A percentile compares a stretch with the other conserved stretches of the same genome.
Conservation (phyloP, 1,140 invertebrate species). For the Periplaneta americana region DNA sequence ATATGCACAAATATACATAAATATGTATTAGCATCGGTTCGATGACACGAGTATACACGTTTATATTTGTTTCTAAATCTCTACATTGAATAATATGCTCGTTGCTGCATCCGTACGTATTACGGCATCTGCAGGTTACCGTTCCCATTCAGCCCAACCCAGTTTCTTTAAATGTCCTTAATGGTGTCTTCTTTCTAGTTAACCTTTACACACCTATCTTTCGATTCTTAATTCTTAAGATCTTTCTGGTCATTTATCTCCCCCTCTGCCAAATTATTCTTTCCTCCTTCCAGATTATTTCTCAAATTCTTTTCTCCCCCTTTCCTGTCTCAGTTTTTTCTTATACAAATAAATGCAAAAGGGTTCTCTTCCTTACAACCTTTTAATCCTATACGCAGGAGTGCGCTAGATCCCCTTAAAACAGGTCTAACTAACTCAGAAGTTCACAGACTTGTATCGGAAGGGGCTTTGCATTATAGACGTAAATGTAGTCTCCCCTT, state of each 20-base stretch:
- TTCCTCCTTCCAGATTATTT: not conserved
- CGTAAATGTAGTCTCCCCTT: not conserved
- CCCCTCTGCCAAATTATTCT: not conserved
- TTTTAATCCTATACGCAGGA: not conserved
- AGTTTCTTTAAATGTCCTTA: not conserved
- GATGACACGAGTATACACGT: too few relatives aligned
- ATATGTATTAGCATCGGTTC: too few relatives aligned
- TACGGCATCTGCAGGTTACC: too few relatives aligned
- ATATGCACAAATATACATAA: too few relatives aligned
- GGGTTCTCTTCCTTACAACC: not conserved
- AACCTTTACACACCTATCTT: not conserved
- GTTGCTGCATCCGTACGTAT: too few relatives aligned
- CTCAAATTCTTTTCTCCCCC: not conserved
- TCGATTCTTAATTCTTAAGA: not conserved
- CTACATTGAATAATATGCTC: too few relatives aligned
- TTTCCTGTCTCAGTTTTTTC: not conserved
- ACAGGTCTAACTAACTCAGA: not conserved
- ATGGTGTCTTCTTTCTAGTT: not conserved
- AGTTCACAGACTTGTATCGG: not conserved
- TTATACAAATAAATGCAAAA: not conserved
- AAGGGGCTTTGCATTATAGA: not conserved
- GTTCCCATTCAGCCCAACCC: not conserved
- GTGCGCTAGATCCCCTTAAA: not conserved
- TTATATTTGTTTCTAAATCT: too few relatives aligned
- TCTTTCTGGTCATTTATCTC: not conserved